Evolutionary conservation across 1,140 invertebrate genomes (phyloP).

Genomic region (Dendroctonus valens): DNA sequence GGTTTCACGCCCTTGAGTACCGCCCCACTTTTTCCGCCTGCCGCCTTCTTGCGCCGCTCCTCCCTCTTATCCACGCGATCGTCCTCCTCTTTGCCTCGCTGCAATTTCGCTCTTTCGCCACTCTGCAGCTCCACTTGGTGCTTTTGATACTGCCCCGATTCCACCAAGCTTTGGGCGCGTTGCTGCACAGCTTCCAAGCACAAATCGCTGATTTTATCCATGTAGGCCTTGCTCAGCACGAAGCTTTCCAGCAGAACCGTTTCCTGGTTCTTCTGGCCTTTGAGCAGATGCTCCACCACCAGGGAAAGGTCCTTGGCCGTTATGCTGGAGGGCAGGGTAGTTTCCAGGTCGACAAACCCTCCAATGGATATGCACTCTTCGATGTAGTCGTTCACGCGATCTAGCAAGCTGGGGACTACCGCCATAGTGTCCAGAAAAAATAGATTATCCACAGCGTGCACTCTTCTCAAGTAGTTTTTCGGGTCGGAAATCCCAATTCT

Average conservation of each 20-base stretch:
- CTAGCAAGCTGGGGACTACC: constrained; percentile 69
- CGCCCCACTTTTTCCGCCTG: constrained; percentile 85
- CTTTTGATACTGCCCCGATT: constrained; percentile 64
- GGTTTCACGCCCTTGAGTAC: constrained; percentile 89
- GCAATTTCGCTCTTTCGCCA: constrained; percentile 46
- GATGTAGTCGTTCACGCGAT: constrained; percentile 78
- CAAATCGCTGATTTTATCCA: constrained; percentile 67
- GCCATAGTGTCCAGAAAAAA: constrained; percentile 75
- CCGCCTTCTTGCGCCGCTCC: constrained; percentile 84
- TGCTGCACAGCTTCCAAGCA: constrained; percentile 68
- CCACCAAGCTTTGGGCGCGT: constrained; percentile 71
- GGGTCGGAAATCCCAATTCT: constrained; percentile 87
- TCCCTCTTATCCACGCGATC: constrained; percentile 79
- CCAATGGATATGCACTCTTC: constrained; percentile 78
- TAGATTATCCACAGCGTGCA: constrained; percentile 71
- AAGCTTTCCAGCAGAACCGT: constrained; percentile 55
- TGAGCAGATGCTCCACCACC: constrained; percentile 66
- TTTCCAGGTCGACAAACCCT: constrained; percentile 77
- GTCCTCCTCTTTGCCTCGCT: constrained; percentile 48
- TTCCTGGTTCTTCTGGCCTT: constrained; percentile 53
- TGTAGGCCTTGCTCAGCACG: constrained; percentile 64
- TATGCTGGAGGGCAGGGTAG: constrained; percentile 77
- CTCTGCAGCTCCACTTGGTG: constrained; percentile 62
- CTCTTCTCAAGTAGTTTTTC: constrained; percentile 76
- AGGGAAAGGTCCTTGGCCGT: constrained; percentile 72